Base-by-base conservation (phyloP, 2,888 invertebrate genomes). In the Axea sp. region DNA sequence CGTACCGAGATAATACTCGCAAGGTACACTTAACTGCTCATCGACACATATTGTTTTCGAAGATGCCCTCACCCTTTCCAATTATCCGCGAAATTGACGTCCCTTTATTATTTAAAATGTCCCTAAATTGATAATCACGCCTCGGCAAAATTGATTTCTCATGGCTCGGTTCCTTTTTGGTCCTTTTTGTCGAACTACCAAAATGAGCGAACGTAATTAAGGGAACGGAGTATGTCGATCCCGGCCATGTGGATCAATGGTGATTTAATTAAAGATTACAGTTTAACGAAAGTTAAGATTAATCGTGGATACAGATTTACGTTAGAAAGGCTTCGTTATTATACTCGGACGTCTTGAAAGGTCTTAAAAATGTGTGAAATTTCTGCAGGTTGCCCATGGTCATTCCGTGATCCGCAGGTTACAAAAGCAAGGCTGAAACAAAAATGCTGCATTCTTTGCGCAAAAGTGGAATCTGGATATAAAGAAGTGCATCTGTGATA, bases 201-300 rank as follows among this genome's bases (percentile, higher is more conserved):
- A 14, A 39, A 30, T n/a, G 11, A 35, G 9, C 2, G 31, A 17
- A 31, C 12, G 3, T n/a, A 12, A 15, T n/a, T n/a, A n/a, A n/a
- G n/a, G n/a, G n/a, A n/a, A n/a, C n/a, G n/a, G n/a, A n/a, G n/a
- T n/a, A n/a, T n/a, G n/a, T n/a, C n/a, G n/a, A n/a, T n/a, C n/a
- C n/a, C n/a, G n/a, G n/a, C n/a, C 41, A 43, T 67, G 45, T 76
- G 82, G 82, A 85, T 85, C 84, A 84, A 86, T 85, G 82, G 80
- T 82, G 86, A 86, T 87, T 86, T 86, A 87, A 87, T 87, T 86
- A 85, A 84, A 86, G 86, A 87, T 87, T 85, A 81, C 81, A 77
- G 79, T 78, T 78, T 76, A 78, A 80, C 81, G 85, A 85, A 86
- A 86, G 86, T 86, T 85, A 85, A 86, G 86, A 86, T 86, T 85